Percentiles rank a stretch among this genome's conserved stretches.
These are phyloP conservation scores for Diorhabda carinulata DNA, from an alignment of 1,140 invertebrate genomes.

Conservation along the genomic window DNA sequence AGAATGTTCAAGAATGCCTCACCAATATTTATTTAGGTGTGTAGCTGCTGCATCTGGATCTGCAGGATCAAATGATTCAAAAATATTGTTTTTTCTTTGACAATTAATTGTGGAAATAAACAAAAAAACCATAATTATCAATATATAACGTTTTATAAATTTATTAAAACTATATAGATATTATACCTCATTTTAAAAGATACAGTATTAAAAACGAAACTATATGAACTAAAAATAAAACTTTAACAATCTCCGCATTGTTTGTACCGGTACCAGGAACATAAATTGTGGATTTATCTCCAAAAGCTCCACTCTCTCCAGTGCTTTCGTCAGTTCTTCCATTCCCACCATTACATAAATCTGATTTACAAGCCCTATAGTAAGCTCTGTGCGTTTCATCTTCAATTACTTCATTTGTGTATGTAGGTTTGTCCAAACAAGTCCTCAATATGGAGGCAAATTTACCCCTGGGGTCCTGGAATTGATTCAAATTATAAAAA, in stretches of 20 bases:
- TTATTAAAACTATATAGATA: too few species aligned
- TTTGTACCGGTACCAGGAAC: slow-evolving; percentile 21
- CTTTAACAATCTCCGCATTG: not conserved
- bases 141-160: too few species aligned
- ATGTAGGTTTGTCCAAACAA: slow-evolving; percentile 22
- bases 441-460: slow-evolving; percentile 21
- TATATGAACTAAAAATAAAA: not conserved
- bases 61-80: too few species aligned
- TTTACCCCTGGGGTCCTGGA: slow-evolving; percentile 28
- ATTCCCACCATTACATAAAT: slow-evolving; percentile 25
- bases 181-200: not conserved
- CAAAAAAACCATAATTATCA: too few species aligned
- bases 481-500: not conserved
- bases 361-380: slow-evolving; percentile 26
- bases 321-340: slow-evolving; percentile 9
- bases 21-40: too few species aligned
- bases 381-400: slow-evolving; percentile 26
- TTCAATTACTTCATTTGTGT: slow-evolving; percentile 22
- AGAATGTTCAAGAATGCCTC: too few species aligned
- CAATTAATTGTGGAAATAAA: too few species aligned
- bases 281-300: slow-evolving; percentile 30
- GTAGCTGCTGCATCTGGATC: too few species aligned
- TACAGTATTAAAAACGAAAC: not conserved
- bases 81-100: too few species aligned
- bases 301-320: slow-evolving; percentile 6